Evolutionary conservation across 2,113 vertebrate species (phyloP), one percentile per base, ranked within the genome.

Genomic region (Elephas maximus): DNA sequence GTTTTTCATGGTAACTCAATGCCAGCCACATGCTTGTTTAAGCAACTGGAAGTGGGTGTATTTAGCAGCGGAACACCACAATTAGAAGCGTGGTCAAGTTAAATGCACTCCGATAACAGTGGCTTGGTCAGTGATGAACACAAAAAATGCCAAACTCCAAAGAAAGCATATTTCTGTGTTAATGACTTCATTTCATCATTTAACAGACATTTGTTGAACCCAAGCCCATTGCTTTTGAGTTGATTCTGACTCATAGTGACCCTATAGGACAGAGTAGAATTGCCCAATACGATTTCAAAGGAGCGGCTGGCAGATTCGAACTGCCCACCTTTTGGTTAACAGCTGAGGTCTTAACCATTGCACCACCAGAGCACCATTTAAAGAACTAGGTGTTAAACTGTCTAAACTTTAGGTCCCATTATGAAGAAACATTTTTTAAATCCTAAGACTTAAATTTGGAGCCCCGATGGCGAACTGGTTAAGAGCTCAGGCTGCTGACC

Each of bases 351-450:
- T 57, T 57, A 57, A 15, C 12, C 53, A 12, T 14, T 57, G 53
- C 15, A 4, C 11, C 53, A 17, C 53, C 53, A 12, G 53, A 14
- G 53, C 53, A 12, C 53, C 53, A 57, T 17, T 57, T 57, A 57
- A 89, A 90, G 60, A 88, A 28, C 5, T 20, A 85, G 83, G 91
- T 97, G 76, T 71, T 84, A 84, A 94, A 65, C 9, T 45, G 21
- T 85, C 71, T 90, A 10, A 86, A 76, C n/a, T 91, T 95, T 23
- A 82, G 53, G 30, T 79, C 57, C 71, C 45, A 33, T 30, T 80
- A 45, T 76, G 86, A 81, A 48, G n/a, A 82, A 76, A 57, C 5
- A 5, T 69, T 37, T 74, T 69, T 30, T 80, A 44, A 88, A 37
- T 37, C 37, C 37, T 37, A 37, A 37, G 37, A 37, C 37, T 37